Conservation (phyloP, 2,888 invertebrate species). For the Eudasyphora cyanicolor region DNA sequence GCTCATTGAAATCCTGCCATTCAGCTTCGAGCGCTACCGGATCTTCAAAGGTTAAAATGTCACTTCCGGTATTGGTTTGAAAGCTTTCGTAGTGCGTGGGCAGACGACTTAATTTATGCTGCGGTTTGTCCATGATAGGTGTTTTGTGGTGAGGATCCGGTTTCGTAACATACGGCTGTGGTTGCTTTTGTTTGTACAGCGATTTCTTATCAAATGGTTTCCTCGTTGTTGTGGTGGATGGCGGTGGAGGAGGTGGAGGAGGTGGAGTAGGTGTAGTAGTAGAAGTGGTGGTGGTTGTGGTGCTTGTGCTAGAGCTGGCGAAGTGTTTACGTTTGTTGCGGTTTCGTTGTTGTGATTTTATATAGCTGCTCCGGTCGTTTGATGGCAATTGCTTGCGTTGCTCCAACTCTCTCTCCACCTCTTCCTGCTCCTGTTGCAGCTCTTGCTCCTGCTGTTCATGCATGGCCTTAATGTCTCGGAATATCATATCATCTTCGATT, state of each 20-base stretch:
- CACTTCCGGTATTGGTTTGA: constrained; percentile 75
- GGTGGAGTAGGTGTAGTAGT: constrained; percentile 46
- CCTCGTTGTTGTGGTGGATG: constrained; percentile 36
- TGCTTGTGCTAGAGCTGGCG: constrained; percentile 49
- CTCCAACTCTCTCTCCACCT: neutral
- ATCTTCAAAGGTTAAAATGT: constrained; percentile 74
- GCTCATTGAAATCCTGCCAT: constrained; percentile 68
- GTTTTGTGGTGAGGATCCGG: constrained; percentile 73
- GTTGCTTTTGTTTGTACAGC: constrained; percentile 57
- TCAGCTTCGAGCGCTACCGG: constrained; percentile 66
- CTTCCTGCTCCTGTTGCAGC: constrained; percentile 25
- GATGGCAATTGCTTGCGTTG: constrained; percentile 11
- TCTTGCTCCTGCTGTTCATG: constrained; percentile 57
- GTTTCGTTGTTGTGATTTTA: constrained; percentile 65
- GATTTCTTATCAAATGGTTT: neutral
- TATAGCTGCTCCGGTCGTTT: constrained; percentile 15
- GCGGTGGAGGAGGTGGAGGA: constrained; percentile 56
- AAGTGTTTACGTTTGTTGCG: constrained; percentile 58
- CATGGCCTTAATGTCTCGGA: constrained; percentile 71
- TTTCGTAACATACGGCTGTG: constrained; percentile 64
- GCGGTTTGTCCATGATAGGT: constrained; percentile 59
- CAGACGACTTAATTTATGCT: constrained; percentile 71
- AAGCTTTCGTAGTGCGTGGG: constrained; percentile 77
- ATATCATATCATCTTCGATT: constrained; percentile 71
- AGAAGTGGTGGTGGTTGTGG: constrained; percentile 59